These are phyloP conservation scores for Drosophila colorata DNA, from an alignment of 2,888 invertebrate species.

Conservation along the genomic window DNA sequence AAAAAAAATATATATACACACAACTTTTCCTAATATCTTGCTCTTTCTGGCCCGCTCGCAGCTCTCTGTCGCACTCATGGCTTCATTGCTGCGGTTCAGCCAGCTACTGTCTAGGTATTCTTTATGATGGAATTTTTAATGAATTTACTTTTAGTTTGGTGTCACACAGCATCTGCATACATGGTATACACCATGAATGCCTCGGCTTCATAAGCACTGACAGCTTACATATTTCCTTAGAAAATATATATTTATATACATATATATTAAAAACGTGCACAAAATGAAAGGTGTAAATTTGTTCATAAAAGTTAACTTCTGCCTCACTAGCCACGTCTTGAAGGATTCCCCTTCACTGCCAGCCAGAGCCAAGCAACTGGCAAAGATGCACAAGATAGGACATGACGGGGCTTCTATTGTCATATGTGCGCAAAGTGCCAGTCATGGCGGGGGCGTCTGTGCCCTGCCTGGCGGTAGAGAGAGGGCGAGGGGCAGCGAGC, in stretches of 20 bases:
- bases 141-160: slow-evolving; percentile 79
- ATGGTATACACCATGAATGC: slow-evolving; percentile 30
- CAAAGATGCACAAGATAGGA: slow-evolving; percentile 45
- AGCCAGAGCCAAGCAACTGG: background rate
- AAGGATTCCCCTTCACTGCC: slow-evolving; percentile 7
- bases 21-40: slow-evolving; percentile 29
- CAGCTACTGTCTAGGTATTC: slow-evolving; percentile 58
- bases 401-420: slow-evolving; percentile 55
- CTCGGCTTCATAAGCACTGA: slow-evolving; percentile 48
- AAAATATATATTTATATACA: slow-evolving; percentile 33
- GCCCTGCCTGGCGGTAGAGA: background rate
- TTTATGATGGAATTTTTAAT: slow-evolving; percentile 79
- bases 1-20: slow-evolving; percentile 51
- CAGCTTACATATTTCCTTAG: slow-evolving; percentile 63
- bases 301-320: slow-evolving; percentile 70
- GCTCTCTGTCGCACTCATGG: background rate
- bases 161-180: slow-evolving; percentile 67
- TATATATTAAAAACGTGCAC: slow-evolving; percentile 66
- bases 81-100: slow-evolving; percentile 24
- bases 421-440: slow-evolving; percentile 35
- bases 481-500: slow-evolving; percentile 3
- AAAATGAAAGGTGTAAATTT: slow-evolving; percentile 78
- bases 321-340: slow-evolving; percentile 42
- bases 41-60: background rate
- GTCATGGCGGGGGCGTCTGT: slow-evolving; percentile 22